phyloP scores from a whole-genome alignment of 2,888 invertebrate species.

The Philonicus albiceps region DNA sequence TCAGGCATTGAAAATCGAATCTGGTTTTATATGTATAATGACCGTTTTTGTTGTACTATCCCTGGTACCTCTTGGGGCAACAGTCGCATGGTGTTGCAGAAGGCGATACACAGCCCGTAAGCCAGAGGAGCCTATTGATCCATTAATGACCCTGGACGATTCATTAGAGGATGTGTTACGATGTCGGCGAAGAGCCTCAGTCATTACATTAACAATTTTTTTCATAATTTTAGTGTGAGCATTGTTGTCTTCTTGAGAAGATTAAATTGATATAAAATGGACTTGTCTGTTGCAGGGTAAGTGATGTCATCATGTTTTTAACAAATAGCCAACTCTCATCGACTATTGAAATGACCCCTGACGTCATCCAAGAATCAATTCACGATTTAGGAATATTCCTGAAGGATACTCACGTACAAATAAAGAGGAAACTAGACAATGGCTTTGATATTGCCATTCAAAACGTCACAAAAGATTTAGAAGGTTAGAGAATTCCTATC shows the following conservation, averaged over 20 bases:
- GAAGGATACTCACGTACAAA: slow-evolving; percentile 70
- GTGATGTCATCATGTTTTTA: slow-evolving; percentile 69
- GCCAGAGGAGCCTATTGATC: slow-evolving; percentile 53
- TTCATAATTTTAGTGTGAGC: slow-evolving; percentile 59
- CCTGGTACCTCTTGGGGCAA: slow-evolving; percentile 70
- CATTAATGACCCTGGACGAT: slow-evolving; percentile 59
- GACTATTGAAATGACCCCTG: slow-evolving; percentile 67
- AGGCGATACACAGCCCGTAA: slow-evolving; percentile 63
- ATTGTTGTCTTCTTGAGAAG: too few relatives aligned
- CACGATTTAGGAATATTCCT: slow-evolving; percentile 71
- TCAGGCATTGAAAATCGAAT: slow-evolving; percentile 77
- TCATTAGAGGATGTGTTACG: slow-evolving; percentile 56
- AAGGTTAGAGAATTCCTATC: slow-evolving; percentile 64
- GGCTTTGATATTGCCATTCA: slow-evolving; percentile 70
- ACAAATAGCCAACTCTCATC: slow-evolving; percentile 70
- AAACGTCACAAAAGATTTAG: slow-evolving; percentile 70
- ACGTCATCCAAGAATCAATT: slow-evolving; percentile 67
- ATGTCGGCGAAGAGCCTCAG: slow-evolving; percentile 58
- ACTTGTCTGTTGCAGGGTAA: slow-evolving; percentile 50
- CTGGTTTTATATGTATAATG: slow-evolving; percentile 72
- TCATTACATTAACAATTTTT: slow-evolving; percentile 59
- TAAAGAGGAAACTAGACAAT: slow-evolving; percentile 68
- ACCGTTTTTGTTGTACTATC: slow-evolving; percentile 71
- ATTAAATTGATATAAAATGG: too few relatives aligned
- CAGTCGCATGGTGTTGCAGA: slow-evolving; percentile 66